A percentile compares a stretch with the other conserved stretches of the same genome.
Conservation (phyloP, 2,113 vertebrate genomes). For the Procavia capensis region DNA sequence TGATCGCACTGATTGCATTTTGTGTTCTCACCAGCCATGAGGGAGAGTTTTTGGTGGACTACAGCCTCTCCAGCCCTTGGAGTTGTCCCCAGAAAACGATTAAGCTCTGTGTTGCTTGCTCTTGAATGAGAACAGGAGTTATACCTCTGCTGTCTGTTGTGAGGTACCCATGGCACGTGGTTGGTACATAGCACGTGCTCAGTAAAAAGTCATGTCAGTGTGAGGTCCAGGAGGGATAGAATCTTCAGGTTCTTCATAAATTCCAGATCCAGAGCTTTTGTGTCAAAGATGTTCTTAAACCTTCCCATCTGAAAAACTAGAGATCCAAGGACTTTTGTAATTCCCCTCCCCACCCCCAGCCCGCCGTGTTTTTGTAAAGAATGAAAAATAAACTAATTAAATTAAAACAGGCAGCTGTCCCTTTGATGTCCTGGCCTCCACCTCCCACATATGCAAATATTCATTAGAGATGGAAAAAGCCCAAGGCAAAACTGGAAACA, state of each 20-base stretch:
- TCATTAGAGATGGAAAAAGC: neutral
- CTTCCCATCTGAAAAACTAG: neutral
- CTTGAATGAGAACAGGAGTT: neutral
- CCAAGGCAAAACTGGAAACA: neutral
- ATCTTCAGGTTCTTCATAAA: neutral
- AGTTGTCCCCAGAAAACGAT: neutral
- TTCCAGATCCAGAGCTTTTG: neutral
- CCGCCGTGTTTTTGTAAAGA: conserved; percentile 44
- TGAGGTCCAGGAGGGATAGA: neutral
- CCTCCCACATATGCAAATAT: conserved; percentile 17
- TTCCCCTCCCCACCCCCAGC: conserved; percentile 43
- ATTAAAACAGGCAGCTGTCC: neutral
- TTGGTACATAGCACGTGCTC: neutral
- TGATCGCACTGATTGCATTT: too few species aligned
- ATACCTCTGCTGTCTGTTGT: rapidly evolving
- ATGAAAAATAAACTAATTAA: conserved; percentile 45
- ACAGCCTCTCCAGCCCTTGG: too few species aligned
- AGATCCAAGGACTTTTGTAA: conserved; percentile 9
- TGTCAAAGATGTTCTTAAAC: neutral
- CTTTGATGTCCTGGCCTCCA: conserved; percentile 2
- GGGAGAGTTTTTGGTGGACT: too few species aligned
- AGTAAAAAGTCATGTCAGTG: neutral
- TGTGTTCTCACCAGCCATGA: too few species aligned
- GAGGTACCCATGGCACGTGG: too few species aligned
- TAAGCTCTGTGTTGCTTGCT: neutral